Conservation (phyloP, 2,113 vertebrate species). For the Ctenomys sociabilis region DNA sequence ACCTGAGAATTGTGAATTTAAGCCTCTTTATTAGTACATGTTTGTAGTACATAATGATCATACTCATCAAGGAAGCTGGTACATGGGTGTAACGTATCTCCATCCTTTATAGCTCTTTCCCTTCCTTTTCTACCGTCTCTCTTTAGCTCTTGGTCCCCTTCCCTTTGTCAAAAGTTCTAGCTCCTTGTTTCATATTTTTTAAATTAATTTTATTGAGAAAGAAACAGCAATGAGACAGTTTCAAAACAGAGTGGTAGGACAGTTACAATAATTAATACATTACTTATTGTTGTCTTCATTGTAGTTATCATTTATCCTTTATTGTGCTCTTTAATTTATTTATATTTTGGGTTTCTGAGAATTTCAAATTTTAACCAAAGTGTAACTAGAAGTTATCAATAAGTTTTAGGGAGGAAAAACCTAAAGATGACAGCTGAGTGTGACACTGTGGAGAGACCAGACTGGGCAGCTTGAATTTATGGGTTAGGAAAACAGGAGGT, state of each 20-base stretch:
- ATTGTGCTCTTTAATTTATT: not conserved
- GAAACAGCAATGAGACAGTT: too few species aligned
- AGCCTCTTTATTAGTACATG: not conserved
- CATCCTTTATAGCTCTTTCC: not conserved
- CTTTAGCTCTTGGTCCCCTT: not conserved
- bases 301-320: not conserved
- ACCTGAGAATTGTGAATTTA: not conserved
- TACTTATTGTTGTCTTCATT: too few species aligned
- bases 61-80: not conserved
- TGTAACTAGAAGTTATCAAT: not conserved
- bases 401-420: not conserved
- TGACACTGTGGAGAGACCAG: not conserved
- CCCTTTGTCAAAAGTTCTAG: not conserved
- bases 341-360: not conserved
- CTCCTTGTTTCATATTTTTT: not conserved
- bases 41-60: not conserved
- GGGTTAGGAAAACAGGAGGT: fast-evolving
- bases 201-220: not conserved
- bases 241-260: too few species aligned
- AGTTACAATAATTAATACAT: too few species aligned
- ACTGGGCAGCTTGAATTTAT: not conserved
- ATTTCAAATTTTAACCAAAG: not conserved
- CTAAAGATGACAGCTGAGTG: not conserved
- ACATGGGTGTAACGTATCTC: not conserved
- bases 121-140: not conserved